These are phyloP conservation scores for Paralichthys olivaceus DNA, from an alignment of 2,113 vertebrate genomes.

Conservation along the genomic window DNA sequence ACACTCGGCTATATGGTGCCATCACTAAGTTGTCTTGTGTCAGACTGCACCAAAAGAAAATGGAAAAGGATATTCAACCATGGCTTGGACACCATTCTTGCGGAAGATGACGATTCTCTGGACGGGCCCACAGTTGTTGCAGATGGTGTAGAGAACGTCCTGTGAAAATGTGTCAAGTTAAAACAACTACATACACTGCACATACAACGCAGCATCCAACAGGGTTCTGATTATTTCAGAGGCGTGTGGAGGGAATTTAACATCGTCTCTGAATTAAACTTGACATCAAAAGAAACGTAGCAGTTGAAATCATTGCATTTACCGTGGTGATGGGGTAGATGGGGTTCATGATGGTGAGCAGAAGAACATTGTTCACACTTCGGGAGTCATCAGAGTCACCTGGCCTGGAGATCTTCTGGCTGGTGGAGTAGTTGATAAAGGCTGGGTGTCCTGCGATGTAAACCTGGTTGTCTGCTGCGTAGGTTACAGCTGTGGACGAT, in stretches of 20 bases:
- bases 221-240: too few species aligned
- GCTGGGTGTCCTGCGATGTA: slow-evolving; percentile 94
- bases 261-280: too few species aligned
- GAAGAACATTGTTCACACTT: slow-evolving; percentile 93
- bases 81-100: slow-evolving; percentile 97
- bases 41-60: neutral
- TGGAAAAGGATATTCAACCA: slow-evolving; percentile 97
- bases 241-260: too few species aligned
- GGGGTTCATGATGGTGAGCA: slow-evolving; percentile 96
- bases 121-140: slow-evolving; percentile 96
- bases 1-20: neutral
- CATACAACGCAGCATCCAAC: neutral
- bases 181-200: neutral
- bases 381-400: slow-evolving; percentile 90
- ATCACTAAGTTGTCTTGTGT: too few species aligned
- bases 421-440: slow-evolving; percentile 97
- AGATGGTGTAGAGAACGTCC: slow-evolving; percentile 98
- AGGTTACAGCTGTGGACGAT: slow-evolving; percentile 94
- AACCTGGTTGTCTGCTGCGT: slow-evolving; percentile 95
- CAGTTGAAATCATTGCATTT: slow-evolving; percentile 12
- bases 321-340: slow-evolving; percentile 94
- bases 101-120: slow-evolving; percentile 97
- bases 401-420: slow-evolving; percentile 96
- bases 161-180: slow-evolving; percentile 42
- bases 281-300: too few species aligned